Base-by-base conservation (phyloP, 1,140 invertebrate genomes). In the Drosophila ohnishii region DNA sequence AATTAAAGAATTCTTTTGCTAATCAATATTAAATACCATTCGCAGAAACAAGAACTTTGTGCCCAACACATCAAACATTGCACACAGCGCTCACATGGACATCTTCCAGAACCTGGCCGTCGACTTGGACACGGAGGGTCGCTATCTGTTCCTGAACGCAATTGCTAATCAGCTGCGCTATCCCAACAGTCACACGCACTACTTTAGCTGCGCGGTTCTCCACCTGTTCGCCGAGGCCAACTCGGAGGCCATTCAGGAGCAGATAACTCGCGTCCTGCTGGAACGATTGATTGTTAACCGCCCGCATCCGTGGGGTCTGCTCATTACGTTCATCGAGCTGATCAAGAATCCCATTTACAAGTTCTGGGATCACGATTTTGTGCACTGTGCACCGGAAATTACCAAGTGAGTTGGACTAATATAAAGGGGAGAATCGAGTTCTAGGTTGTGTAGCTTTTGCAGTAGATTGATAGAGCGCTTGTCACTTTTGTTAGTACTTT, bases 281-380 rank as follows among this genome's bases (percentile, higher is more conserved):
- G 99, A 99, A 92, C 93, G 99, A 82, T 93, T 99, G 16, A 99
- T 99, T 73, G 98, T 99, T 0, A 99, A 99, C 92, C 94, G 99
- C 69, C 99, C 99, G 9, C 99, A 99, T 93, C 99, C 99, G 2
- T 99, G 99, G 99, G 99, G 99, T 32, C 93, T 99, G 10, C 93
- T 99, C 7, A 98, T 99, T 50, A 99, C 99, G 0, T 99, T 99
- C 92, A 99, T 99, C 81, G 99, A 99, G 92, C 94, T 99, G 16
- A 99, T 99, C 81, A 99, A 99, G 90, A 99, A 99, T 93, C 97
- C 97, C 11, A 96, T 95, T n/a, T 99, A 99, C 93, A 99, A 99
- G 92, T 99, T 99, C 92, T 99, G 98, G 98, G 95, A 96, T 57
- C 98, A 99, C 90, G 98, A 99, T 77, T 99, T 99, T 93, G 98